These are phyloP conservation scores for Teleiodes luculella DNA, from an alignment of 2,888 invertebrate genomes.

Conservation along the genomic window DNA sequence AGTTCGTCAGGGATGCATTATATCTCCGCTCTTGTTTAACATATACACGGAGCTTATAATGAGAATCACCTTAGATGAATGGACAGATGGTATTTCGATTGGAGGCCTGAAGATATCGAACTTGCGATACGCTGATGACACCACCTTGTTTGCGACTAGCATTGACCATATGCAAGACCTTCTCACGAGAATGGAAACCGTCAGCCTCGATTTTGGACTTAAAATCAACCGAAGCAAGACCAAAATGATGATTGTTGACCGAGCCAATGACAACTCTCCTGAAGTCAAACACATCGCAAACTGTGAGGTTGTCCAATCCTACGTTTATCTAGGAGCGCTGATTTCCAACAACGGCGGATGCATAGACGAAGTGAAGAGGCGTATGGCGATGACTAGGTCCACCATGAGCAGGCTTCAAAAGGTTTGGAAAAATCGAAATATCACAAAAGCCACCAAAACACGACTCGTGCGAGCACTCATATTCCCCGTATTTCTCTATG, in stretches of 20 bases:
- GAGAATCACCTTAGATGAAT: too few relatives aligned
- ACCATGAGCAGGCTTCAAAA: slow-evolving; percentile 14
- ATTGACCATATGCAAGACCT: too few relatives aligned
- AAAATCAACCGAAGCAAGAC: slow-evolving; percentile 16
- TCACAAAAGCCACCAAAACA: slow-evolving; percentile 14
- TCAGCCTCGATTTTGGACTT: slow-evolving; percentile 13
- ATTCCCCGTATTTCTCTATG: too few relatives aligned
- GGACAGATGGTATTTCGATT: too few relatives aligned
- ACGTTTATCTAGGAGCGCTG: slow-evolving; percentile 18
- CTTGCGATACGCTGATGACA: too few relatives aligned
- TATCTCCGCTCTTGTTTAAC: too few relatives aligned
- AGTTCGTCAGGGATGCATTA: slow-evolving; percentile 34
- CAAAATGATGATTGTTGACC: slow-evolving; percentile 19
- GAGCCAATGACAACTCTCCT: slow-evolving; percentile 2
- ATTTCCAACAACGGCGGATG: slow-evolving; percentile 18
- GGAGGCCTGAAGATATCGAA: too few relatives aligned
- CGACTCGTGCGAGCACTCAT: too few relatives aligned
- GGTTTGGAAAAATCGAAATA: slow-evolving; percentile 16
- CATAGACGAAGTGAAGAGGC: slow-evolving; percentile 15
- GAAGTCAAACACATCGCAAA: slow-evolving; percentile 18
- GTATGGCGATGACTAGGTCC: slow-evolving; percentile 16
- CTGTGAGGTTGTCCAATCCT: slow-evolving; percentile 19
- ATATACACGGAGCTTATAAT: too few relatives aligned
- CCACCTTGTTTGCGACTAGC: too few relatives aligned
- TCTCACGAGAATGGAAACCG: too few relatives aligned